phyloP scores from a whole-genome alignment of 2,797 vertebrate genomes.

The Salmo trutta region DNA sequence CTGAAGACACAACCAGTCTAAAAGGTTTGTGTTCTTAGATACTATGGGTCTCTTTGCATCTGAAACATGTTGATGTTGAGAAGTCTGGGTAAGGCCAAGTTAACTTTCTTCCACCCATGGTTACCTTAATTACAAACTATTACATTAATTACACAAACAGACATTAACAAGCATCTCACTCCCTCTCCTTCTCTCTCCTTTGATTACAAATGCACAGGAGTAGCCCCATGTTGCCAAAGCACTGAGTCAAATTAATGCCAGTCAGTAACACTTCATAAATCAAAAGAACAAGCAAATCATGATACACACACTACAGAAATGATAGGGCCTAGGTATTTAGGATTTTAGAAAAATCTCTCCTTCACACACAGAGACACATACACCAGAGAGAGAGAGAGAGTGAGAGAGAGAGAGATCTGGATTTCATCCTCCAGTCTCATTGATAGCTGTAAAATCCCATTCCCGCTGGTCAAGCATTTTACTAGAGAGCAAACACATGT shows the following conservation, averaged over 20 bases:
- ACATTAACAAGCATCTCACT: not conserved
- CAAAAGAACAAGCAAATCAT: not conserved
- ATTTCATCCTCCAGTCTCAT: not conserved
- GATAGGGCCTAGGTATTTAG: not conserved
- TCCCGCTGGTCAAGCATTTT: not conserved
- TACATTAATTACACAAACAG: not conserved
- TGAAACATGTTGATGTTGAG: not conserved
- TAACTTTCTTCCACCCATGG: not conserved
- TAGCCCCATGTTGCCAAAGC: not conserved
- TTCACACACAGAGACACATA: conserved; percentile 1
- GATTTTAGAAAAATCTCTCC: not conserved
- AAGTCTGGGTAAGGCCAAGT: not conserved
- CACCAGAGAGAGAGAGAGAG: conserved; percentile 1
- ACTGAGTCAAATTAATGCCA: not conserved
- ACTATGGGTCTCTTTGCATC: not conserved
- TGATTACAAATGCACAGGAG: not conserved
- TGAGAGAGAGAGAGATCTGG: not conserved
- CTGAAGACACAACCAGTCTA: not conserved
- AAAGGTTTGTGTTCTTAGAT: not conserved
- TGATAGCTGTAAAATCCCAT: not conserved
- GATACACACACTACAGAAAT: not conserved
- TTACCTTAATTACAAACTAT: not conserved
- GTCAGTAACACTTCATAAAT: not conserved
- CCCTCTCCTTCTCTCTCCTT: not conserved
- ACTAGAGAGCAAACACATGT: conserved; percentile 11